A percentile compares a stretch with the other conserved stretches of the same genome.
Conservation (phyloP, 1,140 invertebrate species). For the Oppia nitens region DNA sequence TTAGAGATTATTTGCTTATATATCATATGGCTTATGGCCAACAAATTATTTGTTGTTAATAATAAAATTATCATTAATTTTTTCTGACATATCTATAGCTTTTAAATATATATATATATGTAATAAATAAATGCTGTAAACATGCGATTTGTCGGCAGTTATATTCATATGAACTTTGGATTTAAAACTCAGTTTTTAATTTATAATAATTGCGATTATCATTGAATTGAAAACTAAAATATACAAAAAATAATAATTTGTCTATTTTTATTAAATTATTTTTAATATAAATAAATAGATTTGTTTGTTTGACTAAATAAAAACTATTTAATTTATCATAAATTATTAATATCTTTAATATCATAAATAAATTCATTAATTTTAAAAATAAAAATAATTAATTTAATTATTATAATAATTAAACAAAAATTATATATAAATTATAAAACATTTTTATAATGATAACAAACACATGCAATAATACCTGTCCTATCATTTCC, state of each 20-base stretch:
- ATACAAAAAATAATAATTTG: neutral
- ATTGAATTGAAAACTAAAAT: neutral
- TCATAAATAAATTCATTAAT: neutral
- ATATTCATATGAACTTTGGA: neutral
- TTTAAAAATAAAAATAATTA: neutral
- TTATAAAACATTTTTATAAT: too few relatives aligned
- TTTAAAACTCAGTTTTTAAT: neutral
- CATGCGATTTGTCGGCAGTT: constrained; percentile 2
- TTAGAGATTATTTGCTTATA: too few relatives aligned
- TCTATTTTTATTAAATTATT: neutral
- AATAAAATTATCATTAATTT: too few relatives aligned
- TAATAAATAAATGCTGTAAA: constrained; percentile 8
- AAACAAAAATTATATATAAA: too few relatives aligned
- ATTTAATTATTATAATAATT: neutral
- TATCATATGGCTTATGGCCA: too few relatives aligned
- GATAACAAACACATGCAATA: too few relatives aligned
- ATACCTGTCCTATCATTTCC: too few relatives aligned
- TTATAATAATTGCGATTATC: neutral
- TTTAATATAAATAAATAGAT: neutral
- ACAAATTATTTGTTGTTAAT: too few relatives aligned
- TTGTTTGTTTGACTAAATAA: neutral
- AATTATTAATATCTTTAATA: neutral
- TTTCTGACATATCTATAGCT: too few relatives aligned
- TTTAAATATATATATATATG: neutral
- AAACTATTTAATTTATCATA: neutral